A percentile compares a stretch with the other conserved stretches of the same genome.
These are phyloP conservation scores for Pammene aurita DNA, from an alignment of 2,888 invertebrate species.

Conservation along the genomic window DNA sequence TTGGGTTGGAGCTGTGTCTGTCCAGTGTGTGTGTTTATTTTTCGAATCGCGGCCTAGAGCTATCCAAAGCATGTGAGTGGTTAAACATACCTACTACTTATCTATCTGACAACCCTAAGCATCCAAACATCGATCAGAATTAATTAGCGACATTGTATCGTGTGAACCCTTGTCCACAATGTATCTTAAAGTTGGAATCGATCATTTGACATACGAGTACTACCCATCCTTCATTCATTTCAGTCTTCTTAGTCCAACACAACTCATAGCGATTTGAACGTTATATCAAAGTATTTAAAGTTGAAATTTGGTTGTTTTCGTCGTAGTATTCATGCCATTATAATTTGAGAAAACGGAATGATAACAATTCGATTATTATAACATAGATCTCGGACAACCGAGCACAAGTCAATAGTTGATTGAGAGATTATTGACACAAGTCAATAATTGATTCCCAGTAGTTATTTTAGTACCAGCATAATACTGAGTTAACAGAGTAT, in stretches of 20 bases:
- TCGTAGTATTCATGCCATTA: neutral
- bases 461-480: neutral
- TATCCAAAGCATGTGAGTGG: too few relatives aligned
- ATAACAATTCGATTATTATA: constrained; percentile 27
- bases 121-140: constrained; percentile 63
- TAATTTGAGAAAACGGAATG: neutral
- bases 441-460: constrained; percentile 11
- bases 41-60: too few relatives aligned
- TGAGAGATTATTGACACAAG: too few relatives aligned
- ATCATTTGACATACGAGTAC: constrained; percentile 51
- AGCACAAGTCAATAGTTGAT: too few relatives aligned
- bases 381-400: too few relatives aligned
- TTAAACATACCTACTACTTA: too few relatives aligned
- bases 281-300: neutral
- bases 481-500: too few relatives aligned
- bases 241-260: neutral
- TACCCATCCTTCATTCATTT: neutral
- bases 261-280: neutral
- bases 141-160: constrained; percentile 60
- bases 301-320: neutral
- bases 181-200: constrained; percentile 56
- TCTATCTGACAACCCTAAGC: constrained; percentile 18
- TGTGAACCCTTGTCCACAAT: constrained; percentile 42
- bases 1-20: too few relatives aligned
- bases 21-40: too few relatives aligned